Evolutionary conservation across 2,888 invertebrate species (phyloP).

Genomic region (Bombylius major): DNA sequence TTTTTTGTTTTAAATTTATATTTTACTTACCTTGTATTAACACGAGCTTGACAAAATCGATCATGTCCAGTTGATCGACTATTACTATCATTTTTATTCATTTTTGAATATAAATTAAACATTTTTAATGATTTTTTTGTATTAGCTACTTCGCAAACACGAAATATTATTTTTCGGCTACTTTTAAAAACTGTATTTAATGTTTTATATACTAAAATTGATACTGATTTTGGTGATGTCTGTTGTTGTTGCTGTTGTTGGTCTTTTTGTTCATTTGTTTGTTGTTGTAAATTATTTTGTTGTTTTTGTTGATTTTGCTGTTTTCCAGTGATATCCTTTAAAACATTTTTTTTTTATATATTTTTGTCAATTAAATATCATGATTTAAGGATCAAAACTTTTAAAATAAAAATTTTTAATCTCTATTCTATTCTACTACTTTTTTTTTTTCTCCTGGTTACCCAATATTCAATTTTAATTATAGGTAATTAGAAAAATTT

Average conservation of each 20-base stretch:
- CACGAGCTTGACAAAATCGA: conserved; percentile 59
- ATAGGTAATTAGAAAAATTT: too few species aligned
- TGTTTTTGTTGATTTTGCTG: conserved; percentile 7
- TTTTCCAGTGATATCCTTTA: conserved; percentile 12
- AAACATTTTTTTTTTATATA: conserved; percentile 1
- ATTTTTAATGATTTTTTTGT: conserved; percentile 42
- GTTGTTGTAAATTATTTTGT: conserved; percentile 18
- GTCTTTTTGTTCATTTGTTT: neutral
- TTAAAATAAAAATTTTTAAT: too few species aligned
- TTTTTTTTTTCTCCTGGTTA: too few species aligned
- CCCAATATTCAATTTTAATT: too few species aligned
- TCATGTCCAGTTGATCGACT: conserved; percentile 61
- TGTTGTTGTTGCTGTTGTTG: conserved; percentile 1
- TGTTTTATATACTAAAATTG: conserved; percentile 36
- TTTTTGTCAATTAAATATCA: too few species aligned
- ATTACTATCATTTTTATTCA: conserved; percentile 42
- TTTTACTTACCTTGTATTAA: conserved; percentile 35
- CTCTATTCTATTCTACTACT: too few species aligned
- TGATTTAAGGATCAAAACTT: too few species aligned
- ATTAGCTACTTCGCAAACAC: conserved; percentile 37
- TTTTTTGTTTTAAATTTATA: neutral
- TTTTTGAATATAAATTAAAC: conserved; percentile 65
- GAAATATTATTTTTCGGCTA: conserved; percentile 37
- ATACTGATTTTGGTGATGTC: conserved; percentile 30
- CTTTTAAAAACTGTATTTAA: conserved; percentile 37